phyloP scores from a whole-genome alignment of 2,797 vertebrate species.

The Limnodromus scolopaceus region DNA sequence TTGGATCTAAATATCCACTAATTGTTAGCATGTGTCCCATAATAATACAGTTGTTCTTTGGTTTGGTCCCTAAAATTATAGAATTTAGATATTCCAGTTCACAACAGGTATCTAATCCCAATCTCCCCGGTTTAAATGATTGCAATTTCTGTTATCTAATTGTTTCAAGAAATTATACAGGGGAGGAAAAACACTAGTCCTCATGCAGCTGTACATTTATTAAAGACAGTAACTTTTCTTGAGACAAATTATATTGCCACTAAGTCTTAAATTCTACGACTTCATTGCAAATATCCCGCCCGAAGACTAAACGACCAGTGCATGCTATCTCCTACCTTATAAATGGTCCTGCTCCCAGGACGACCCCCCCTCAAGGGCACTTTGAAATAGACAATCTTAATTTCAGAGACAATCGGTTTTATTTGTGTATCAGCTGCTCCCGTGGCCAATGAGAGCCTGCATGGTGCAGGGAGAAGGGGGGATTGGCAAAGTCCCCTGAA shows the following conservation, averaged over 20 bases:
- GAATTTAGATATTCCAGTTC: background rate
- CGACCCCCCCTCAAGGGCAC: conserved; percentile 32
- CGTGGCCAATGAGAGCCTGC: conserved; percentile 71
- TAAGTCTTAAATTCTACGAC: background rate
- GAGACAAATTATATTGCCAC: background rate
- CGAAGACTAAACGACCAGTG: conserved; percentile 18
- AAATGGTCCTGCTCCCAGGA: conserved; percentile 46
- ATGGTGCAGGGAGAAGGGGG: background rate
- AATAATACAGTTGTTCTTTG: background rate
- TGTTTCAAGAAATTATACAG: background rate
- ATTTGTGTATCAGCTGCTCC: conserved; percentile 36
- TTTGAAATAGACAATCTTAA: conserved; percentile 52
- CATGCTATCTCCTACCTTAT: conserved; percentile 76
- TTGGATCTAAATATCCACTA: background rate
- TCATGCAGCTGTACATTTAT: background rate
- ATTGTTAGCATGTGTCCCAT: background rate
- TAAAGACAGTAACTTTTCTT: background rate
- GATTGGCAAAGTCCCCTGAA: conserved; percentile 53
- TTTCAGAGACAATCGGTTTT: conserved; percentile 53
- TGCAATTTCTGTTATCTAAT: background rate
- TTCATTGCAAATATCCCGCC: background rate
- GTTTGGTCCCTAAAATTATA: background rate
- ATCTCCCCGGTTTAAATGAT: background rate
- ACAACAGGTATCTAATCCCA: background rate
- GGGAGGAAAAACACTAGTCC: background rate